These are phyloP conservation scores for Notodonta dromedarius DNA, from an alignment of 2,888 invertebrate genomes.

Conservation along the genomic window DNA sequence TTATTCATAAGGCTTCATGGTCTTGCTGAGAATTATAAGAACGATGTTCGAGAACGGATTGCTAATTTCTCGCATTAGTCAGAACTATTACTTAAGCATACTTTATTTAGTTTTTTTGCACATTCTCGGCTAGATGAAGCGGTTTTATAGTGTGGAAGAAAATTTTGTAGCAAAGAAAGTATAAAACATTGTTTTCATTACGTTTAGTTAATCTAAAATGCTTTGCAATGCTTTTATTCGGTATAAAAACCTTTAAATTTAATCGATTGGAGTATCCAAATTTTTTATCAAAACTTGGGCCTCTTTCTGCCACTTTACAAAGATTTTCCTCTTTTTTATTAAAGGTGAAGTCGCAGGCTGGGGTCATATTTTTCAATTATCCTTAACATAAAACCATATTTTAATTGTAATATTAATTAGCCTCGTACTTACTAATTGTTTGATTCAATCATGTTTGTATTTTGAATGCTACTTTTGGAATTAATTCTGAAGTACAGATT, in stretches of 20 bases:
- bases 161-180: no score
- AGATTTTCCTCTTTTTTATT: not conserved
- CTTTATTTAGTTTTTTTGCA: not conserved
- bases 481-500: not conserved
- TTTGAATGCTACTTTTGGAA: not conserved
- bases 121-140: not conserved
- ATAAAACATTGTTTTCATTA: no score
- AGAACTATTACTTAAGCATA: no score
- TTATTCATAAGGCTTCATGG: no score
- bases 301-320: slow-evolving; percentile 20
- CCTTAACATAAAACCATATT: slow-evolving; percentile 17
- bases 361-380: slow-evolving; percentile 36
- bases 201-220: no score
- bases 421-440: slow-evolving; percentile 21
- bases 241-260: slow-evolving; percentile 9
- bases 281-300: slow-evolving; percentile 30
- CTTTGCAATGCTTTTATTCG: no score
- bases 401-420: not conserved
- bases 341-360: slow-evolving; percentile 11
- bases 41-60: no score
- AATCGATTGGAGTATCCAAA: slow-evolving; percentile 26
- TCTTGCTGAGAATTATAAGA: no score
- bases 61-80: no score
- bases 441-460: not conserved
- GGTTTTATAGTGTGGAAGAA: not conserved